Evolutionary conservation across 2,113 vertebrate genomes (phyloP), one percentile per base, ranked within the genome.

Genomic region (Triplophysa rosa): DNA sequence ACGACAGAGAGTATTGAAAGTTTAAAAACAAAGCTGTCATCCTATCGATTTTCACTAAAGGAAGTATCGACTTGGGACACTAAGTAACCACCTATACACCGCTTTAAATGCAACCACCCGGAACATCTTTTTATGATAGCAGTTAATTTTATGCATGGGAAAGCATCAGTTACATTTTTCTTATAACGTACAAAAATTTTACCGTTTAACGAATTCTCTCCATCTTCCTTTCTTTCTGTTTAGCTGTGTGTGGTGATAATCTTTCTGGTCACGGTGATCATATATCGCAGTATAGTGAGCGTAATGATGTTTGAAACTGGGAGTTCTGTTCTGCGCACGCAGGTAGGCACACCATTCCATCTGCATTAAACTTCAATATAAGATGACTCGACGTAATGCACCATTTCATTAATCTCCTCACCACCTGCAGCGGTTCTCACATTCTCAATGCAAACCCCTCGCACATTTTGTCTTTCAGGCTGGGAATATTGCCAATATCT

Each of bases 221-320:
- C 12, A n/a, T 37, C 0, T 40, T 3, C 74, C 10, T 76, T 4
- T 63, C 21, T 72, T 21, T 47, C 11, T 74, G 21, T 63, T 26
- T 29, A 94, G 93, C 90, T 94, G 56, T 94, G 87, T 21, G 87
- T 94, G 74, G 92, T 94, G 79, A 91, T 93, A 84, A 93, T 94
- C 75, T 95, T 94, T 88, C 86, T 94, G 87, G 92, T 94, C 79
- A 95, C 94, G 0, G 92, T 95, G 77, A 93, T 95, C 80, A 92
- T 93, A 88, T 94, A 94, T 71, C 88, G 88, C 0, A 92, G 92
- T 2, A 93, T 94, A 40, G 84, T 94, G 83, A 95, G 92, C 4
- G 83, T 91, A 59, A 91, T 93, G 88, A 92, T 94, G 90, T 93
- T 93, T 82, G 91, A 90, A 66, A 93, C 88, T 0, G 93, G 91